phyloP scores from a whole-genome alignment of 2,113 vertebrate genomes.

The Hippocampus zosterae region DNA sequence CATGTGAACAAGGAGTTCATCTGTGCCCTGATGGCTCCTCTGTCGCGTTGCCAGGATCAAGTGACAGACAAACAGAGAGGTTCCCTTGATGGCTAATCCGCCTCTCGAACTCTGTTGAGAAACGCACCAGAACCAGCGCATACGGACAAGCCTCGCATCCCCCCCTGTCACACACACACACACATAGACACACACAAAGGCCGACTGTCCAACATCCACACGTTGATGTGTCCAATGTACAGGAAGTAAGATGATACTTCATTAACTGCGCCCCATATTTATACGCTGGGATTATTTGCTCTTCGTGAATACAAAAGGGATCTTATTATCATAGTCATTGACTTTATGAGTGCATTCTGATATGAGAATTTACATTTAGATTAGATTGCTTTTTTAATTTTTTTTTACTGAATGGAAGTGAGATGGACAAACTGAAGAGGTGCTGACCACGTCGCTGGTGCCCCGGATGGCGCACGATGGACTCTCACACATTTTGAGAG shows the following conservation, averaged over 20 bases:
- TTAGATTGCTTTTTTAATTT: not conserved
- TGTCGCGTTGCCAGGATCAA: constrained; percentile 60
- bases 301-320: constrained; percentile 24
- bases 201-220: constrained; percentile 26
- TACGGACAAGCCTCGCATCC: not conserved
- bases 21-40: constrained; percentile 53
- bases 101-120: constrained; percentile 19
- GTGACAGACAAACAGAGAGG: constrained; percentile 56
- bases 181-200: constrained; percentile 13
- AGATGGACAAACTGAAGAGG: constrained; percentile 41
- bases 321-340: constrained; percentile 50
- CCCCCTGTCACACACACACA: not conserved
- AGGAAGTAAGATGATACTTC: constrained; percentile 13
- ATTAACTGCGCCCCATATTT: not conserved
- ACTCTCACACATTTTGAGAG: constrained; percentile 24
- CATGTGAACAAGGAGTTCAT: constrained; percentile 57
- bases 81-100: constrained; percentile 52
- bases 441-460: constrained; percentile 21
- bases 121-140: constrained; percentile 16
- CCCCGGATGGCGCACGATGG: constrained; percentile 30
- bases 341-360: constrained; percentile 17
- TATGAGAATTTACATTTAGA: constrained; percentile 57
- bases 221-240: not conserved
- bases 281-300: not conserved
- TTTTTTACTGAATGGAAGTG: constrained; percentile 15